Evolutionary conservation across 1,140 invertebrate genomes (phyloP), one percentile per base, ranked within the genome.

Genomic region (Drosophila pseudoananassae): DNA sequence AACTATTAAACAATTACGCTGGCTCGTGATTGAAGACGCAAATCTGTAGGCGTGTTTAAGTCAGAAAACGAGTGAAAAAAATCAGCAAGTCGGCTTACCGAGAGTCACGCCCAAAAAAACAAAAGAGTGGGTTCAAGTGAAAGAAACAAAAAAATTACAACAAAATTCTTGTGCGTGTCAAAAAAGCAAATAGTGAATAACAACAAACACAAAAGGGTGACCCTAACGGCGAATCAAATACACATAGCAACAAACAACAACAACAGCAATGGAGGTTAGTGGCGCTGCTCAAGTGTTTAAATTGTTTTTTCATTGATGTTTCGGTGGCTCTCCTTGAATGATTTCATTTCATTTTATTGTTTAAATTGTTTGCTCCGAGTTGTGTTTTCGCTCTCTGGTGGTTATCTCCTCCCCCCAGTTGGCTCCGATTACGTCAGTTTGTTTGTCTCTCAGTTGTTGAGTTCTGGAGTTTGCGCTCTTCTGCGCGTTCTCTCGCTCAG

Each of bases 391-490:
- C 65, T 56, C 20, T 40, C 74, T 50, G 17, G 49, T 50, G 17
- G 49, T 50, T 50, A 50, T 58, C 56, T 49, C 56, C 50, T 27
- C 27, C 36, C 40, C 56, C 68, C 52, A 33, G 33, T 45, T 47
- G 55, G 47, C 59, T 29, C 45, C 59, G 83, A 87, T 87, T 87
- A 87, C 82, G 82, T 87, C 82, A 87, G 82, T 87, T 70, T 76
- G 51, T 49, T 59, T 60, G 66, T 64, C 63, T 51, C 52, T 54
- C 49, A 25, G 43, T 46, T 57, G 63, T 51, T 56, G 50, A 65
- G 74, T 77, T 71, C 82, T 85, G 82, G 82, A 85, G 82, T 85
- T 81, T 85, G 82, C 82, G 82, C 82, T 82, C 74, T 76, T 43
- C 55, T 27, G 27, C 23, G 43, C 56, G 72, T 50, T 65, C 31